These are phyloP conservation scores for Drosophila kurseongensis DNA, from an alignment of 1,140 invertebrate genomes.

Conservation along the genomic window DNA sequence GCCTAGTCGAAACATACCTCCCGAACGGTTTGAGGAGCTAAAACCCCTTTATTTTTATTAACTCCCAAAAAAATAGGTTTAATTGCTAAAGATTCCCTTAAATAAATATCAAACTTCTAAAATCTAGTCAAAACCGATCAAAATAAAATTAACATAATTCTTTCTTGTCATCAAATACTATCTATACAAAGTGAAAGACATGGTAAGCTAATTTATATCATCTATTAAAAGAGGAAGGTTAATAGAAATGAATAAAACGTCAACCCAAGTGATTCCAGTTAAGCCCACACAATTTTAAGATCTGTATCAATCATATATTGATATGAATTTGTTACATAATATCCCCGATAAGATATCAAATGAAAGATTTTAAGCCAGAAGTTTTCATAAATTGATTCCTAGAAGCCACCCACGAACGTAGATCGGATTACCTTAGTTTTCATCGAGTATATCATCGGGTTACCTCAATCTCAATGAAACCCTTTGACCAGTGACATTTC, in stretches of 20 bases:
- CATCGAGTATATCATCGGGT: conserved; percentile 12
- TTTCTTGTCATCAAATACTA: too few species aligned
- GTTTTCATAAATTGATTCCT: not conserved
- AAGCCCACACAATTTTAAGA: not conserved
- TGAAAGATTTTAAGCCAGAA: not conserved
- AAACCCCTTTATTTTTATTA: too few species aligned
- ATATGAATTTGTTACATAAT: not conserved
- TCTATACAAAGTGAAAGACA: too few species aligned
- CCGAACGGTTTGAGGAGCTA: too few species aligned
- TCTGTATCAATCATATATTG: not conserved
- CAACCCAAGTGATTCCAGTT: not conserved
- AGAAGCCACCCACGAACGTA: conserved; percentile 15
- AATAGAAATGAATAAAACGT: not conserved
- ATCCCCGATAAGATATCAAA: not conserved
- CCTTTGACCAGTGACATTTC: conserved; percentile 13
- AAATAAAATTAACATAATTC: too few species aligned
- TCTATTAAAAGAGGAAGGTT: not conserved
- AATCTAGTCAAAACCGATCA: too few species aligned
- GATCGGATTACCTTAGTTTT: conserved; percentile 8
- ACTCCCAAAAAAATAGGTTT: too few species aligned
- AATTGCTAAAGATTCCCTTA: too few species aligned
- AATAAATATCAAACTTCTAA: too few species aligned
- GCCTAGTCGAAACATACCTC: not conserved
- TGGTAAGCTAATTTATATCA: too few species aligned
- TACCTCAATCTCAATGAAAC: conserved; percentile 24